phyloP scores from a whole-genome alignment of 2,888 invertebrate species.

The Thereva nobilitata region DNA sequence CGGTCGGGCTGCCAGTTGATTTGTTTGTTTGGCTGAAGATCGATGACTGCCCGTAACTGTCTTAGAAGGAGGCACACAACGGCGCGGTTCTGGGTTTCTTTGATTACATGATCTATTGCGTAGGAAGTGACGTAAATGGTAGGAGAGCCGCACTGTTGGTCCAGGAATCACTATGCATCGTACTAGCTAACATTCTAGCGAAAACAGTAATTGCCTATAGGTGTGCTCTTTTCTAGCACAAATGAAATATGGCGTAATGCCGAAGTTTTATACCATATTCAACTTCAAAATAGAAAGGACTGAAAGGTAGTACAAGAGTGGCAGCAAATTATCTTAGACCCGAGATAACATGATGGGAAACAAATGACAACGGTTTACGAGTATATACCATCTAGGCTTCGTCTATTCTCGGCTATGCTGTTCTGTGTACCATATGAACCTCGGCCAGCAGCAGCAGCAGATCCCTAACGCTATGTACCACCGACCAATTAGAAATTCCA shows the following conservation, averaged over 20 bases:
- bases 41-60: conserved; percentile 33
- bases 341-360: conserved; percentile 28
- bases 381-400: background rate
- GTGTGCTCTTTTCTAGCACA: conserved; percentile 12
- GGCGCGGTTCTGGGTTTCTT: conserved; percentile 15
- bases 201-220: conserved; percentile 33
- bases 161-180: conserved; percentile 10
- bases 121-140: conserved; percentile 40
- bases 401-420: conserved; percentile 16
- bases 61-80: background rate
- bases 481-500: conserved; percentile 35
- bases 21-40: conserved; percentile 36
- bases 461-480: conserved; percentile 25
- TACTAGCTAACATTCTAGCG: conserved; percentile 9
- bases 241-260: conserved; percentile 22
- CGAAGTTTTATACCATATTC: background rate
- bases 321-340: conserved; percentile 29
- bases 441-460: background rate
- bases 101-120: conserved; percentile 39
- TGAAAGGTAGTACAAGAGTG: conserved; percentile 1
- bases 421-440: conserved; percentile 15
- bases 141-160: conserved; percentile 32
- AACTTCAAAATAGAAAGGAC: background rate
- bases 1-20: conserved; percentile 11
- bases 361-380: conserved; percentile 23